phyloP scores from a whole-genome alignment of 2,113 vertebrate species.

The Callorhinus ursinus region DNA sequence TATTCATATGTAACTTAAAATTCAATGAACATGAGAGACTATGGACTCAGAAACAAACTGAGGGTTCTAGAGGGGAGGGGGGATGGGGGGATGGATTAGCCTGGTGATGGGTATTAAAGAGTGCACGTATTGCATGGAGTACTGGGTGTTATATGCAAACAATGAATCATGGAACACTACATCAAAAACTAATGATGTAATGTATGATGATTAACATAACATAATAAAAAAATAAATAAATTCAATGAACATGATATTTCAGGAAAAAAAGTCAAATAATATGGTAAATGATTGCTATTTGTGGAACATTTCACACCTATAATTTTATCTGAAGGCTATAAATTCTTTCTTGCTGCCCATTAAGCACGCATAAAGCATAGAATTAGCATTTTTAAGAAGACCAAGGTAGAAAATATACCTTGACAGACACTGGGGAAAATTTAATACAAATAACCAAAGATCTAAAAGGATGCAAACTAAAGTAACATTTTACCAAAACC shows the following conservation, averaged over 20 bases:
- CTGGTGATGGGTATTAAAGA: no score
- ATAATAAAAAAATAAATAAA: not conserved
- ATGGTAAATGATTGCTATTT: conserved; percentile 38
- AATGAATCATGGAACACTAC: no score
- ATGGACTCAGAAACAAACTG: no score
- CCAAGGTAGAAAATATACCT: conserved; percentile 52
- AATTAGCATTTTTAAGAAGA: conserved; percentile 50
- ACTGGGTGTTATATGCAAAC: no score
- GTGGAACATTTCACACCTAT: conserved; percentile 44
- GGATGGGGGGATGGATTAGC: no score
- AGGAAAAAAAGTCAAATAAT: conserved; percentile 17
- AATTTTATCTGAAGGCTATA: conserved; percentile 66
- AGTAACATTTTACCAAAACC: not conserved
- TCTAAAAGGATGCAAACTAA: conserved; percentile 36
- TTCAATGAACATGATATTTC: not conserved
- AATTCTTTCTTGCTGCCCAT: conserved; percentile 27
- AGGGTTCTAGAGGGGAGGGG: no score
- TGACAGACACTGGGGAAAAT: not conserved
- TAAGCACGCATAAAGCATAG: not conserved
- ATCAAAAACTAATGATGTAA: no score
- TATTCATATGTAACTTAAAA: conserved; percentile 53
- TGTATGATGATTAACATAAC: no score
- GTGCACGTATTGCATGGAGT: no score
- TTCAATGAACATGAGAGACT: not conserved
- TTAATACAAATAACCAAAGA: not conserved